Conservation (phyloP, 2,888 invertebrate genomes). For the Chironomus riparius region DNA sequence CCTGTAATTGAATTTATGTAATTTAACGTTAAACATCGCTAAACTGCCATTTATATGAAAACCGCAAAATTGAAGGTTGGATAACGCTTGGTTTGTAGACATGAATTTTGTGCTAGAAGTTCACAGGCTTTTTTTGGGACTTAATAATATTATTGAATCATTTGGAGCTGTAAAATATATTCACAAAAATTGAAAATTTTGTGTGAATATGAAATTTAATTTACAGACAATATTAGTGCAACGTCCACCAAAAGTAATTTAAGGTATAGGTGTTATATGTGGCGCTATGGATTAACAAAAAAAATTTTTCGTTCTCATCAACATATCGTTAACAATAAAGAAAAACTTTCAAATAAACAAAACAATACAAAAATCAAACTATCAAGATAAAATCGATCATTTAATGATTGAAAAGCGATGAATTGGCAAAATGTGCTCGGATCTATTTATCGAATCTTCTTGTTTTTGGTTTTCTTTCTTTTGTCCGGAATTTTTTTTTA, state of each 20-base stretch:
- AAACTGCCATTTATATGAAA: constrained; percentile 1
- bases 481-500: neutral
- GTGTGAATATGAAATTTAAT: too few relatives aligned
- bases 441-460: neutral
- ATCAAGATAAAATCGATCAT: neutral
- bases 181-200: too few relatives aligned
- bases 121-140: too few relatives aligned
- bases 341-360: neutral
- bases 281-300: neutral
- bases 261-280: neutral
- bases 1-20: neutral
- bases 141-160: too few relatives aligned
- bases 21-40: neutral
- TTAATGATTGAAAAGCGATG: neutral
- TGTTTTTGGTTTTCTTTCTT: neutral
- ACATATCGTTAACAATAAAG: neutral
- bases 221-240: too few relatives aligned
- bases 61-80: constrained; percentile 3
- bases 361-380: neutral
- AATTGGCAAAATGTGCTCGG: neutral
- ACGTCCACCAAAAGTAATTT: too few relatives aligned
- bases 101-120: neutral
- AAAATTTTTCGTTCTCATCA: neutral
- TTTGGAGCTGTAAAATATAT: too few relatives aligned
- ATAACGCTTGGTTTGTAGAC: neutral